phyloP scores from a whole-genome alignment of 2,888 invertebrate species.

The Colostygia pectinataria region DNA sequence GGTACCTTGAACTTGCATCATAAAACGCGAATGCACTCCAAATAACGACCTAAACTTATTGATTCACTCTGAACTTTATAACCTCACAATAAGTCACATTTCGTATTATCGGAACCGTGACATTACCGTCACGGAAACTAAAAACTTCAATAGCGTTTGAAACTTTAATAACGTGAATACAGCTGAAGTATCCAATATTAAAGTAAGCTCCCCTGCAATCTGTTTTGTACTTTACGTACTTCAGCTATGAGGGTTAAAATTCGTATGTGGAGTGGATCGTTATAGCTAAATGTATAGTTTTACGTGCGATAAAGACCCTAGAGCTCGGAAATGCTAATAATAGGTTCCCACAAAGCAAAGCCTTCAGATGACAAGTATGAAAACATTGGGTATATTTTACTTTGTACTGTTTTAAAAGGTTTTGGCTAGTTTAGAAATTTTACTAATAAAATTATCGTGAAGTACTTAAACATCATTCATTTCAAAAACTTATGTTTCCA shows the following conservation, averaged over 20 bases:
- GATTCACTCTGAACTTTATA: conserved; percentile 19
- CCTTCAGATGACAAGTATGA: conserved; percentile 13
- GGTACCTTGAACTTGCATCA: conserved; percentile 4
- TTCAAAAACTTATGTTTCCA: too few relatives aligned
- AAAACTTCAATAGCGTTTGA: conserved; percentile 36
- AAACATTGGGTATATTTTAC: conserved; percentile 1
- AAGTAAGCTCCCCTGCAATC: conserved; percentile 1
- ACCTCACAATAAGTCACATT: conserved; percentile 19
- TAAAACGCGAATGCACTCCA: conserved; percentile 12
- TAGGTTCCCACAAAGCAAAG: conserved; percentile 31
- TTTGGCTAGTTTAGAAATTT: too few relatives aligned
- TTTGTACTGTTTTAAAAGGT: not conserved
- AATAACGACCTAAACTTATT: conserved; percentile 15
- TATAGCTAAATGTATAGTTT: conserved; percentile 24
- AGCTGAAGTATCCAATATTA: conserved; percentile 31
- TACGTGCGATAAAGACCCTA: conserved; percentile 28
- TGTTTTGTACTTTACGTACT: not conserved
- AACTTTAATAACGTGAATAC: conserved; percentile 39
- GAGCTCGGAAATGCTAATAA: conserved; percentile 32
- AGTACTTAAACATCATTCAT: too few relatives aligned
- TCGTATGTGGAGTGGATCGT: conserved; percentile 1
- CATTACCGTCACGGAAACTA: conserved; percentile 34
- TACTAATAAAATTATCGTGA: too few relatives aligned
- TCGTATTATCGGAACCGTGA: conserved; percentile 11
- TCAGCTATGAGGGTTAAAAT: not conserved